Percentiles rank a stretch among this genome's conserved stretches.
phyloP scores from a whole-genome alignment of 2,888 invertebrate species.

The Ormia ochracea region DNA sequence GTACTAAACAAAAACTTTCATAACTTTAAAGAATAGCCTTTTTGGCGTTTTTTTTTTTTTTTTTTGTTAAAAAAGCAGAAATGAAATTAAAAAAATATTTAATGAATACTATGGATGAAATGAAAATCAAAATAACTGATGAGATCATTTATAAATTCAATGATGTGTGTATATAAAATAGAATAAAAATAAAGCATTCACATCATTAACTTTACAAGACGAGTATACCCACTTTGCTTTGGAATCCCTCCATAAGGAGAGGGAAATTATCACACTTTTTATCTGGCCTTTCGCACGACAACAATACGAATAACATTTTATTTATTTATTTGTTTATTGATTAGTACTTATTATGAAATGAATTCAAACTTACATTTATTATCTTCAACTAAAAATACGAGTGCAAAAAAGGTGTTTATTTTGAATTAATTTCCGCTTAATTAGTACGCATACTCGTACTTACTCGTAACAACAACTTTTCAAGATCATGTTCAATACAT shows the following conservation, averaged over 20 bases:
- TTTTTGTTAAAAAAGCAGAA: not conserved
- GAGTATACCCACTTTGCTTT: not conserved
- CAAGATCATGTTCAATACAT: not conserved
- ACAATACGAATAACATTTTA: too few species aligned
- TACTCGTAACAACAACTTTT: not conserved
- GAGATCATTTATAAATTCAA: slow-evolving; percentile 18
- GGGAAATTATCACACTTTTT: too few species aligned
- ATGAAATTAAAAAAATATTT: not conserved
- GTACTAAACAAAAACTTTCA: too few species aligned
- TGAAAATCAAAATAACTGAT: slow-evolving; percentile 8
- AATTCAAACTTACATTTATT: not conserved
- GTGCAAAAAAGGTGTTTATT: not conserved
- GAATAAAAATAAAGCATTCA: not conserved
- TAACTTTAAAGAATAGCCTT: too few species aligned
- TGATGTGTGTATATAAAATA: too few species aligned
- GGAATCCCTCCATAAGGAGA: too few species aligned
- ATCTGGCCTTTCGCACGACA: too few species aligned
- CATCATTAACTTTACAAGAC: not conserved
- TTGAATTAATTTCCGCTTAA: slow-evolving; percentile 4
- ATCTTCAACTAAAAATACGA: not conserved
- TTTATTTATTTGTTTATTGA: too few species aligned
- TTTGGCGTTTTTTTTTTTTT: too few species aligned
- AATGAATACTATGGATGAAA: not conserved
- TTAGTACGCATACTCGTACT: too few species aligned
- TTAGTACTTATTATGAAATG: not conserved